Percentiles rank a stretch among this genome's conserved stretches.
These are phyloP conservation scores for Acipenser transmontanus DNA, from an alignment of 2,797 vertebrate species.

Conservation along the genomic window DNA sequence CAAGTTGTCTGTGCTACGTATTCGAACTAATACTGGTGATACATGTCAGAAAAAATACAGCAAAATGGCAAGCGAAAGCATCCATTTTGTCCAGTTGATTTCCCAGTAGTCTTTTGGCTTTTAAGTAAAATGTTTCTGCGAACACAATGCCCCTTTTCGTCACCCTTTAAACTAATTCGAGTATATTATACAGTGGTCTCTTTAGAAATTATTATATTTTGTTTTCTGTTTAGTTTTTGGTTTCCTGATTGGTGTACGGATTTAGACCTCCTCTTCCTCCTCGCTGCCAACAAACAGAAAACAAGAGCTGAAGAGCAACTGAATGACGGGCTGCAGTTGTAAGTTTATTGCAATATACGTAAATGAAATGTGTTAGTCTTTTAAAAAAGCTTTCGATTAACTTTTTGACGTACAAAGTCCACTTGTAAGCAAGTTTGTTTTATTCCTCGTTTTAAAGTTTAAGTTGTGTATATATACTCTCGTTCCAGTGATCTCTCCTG, in stretches of 20 bases:
- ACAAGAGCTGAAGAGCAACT: constrained; percentile 12
- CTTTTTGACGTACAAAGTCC: too few relatives aligned
- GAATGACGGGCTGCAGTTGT: constrained; percentile 21
- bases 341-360: constrained; percentile 14
- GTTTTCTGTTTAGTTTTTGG: constrained; percentile 17
- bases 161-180: neutral
- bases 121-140: too few relatives aligned
- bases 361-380: neutral
- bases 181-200: neutral
- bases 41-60: neutral
- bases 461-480: too few relatives aligned
- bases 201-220: constrained; percentile 10
- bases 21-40: too few relatives aligned
- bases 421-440: constrained; percentile 1
- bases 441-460: neutral
- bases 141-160: neutral
- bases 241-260: constrained; percentile 29
- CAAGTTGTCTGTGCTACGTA: too few relatives aligned
- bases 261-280: constrained; percentile 37
- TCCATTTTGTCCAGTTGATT: constrained; percentile 22
- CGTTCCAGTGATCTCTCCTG: too few relatives aligned
- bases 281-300: constrained; percentile 16
- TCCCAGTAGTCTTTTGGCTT: neutral
- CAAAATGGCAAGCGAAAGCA: constrained; percentile 18
- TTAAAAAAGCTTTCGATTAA: neutral